Conservation (phyloP, 2,113 vertebrate species). For the Charadrius vociferus region DNA sequence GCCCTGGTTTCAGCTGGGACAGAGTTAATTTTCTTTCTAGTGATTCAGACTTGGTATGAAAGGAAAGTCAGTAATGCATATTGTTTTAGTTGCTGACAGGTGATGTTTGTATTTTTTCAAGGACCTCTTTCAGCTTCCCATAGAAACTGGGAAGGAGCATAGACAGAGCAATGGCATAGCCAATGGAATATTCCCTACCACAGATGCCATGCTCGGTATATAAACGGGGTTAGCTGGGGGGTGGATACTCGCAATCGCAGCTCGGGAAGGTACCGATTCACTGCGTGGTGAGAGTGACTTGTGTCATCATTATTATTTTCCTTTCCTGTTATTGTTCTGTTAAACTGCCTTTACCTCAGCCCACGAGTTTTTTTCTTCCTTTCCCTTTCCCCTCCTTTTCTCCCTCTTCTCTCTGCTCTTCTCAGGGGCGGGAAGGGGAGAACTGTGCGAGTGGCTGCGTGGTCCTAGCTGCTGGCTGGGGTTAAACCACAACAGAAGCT, state of each 20-base stretch:
- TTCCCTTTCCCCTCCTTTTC: not conserved
- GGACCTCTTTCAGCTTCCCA: not conserved
- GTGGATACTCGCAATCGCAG: not conserved
- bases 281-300: not conserved
- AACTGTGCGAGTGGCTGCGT: not conserved
- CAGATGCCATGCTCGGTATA: not conserved
- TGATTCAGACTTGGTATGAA: not conserved
- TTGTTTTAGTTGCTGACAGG: not conserved
- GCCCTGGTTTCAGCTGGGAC: not conserved
- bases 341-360: not conserved
- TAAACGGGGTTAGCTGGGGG: not conserved
- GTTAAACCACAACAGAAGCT: not conserved
- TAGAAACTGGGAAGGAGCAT: not conserved
- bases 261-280: not conserved
- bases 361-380: not conserved
- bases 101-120: not conserved
- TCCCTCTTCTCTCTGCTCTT: not conserved
- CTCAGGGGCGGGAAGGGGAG: not conserved
- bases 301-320: not conserved
- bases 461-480: not conserved
- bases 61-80: not conserved
- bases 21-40: not conserved
- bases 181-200: not conserved
- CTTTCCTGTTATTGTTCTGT: not conserved
- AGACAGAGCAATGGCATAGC: not conserved